A percentile compares a stretch with the other conserved stretches of the same genome.
phyloP scores from a whole-genome alignment of 2,797 vertebrate species.

The Tiaroga cobitis region DNA sequence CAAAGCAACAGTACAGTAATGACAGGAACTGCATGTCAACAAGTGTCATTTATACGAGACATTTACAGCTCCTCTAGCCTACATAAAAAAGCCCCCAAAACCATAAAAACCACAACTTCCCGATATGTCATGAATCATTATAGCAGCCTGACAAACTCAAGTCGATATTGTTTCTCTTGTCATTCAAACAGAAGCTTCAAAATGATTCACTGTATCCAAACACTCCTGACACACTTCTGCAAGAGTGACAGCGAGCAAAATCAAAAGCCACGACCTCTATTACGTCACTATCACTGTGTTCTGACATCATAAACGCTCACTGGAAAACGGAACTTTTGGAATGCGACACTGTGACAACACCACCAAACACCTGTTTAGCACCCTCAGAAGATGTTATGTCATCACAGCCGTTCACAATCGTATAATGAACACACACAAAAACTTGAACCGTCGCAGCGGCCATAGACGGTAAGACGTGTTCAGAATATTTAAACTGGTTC shows the following conservation, averaged over 20 bases:
- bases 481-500: constrained; percentile 55
- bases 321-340: constrained; percentile 7
- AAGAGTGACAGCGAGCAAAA: not conserved
- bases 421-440: constrained; percentile 47
- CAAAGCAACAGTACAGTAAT: not conserved
- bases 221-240: constrained; percentile 17
- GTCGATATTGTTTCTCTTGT: not conserved
- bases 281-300: constrained; percentile 33
- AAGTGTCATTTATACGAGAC: not conserved
- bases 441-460: constrained; percentile 50
- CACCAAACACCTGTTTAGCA: constrained; percentile 38
- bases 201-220: constrained; percentile 1
- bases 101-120: constrained; percentile 24
- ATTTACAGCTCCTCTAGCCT: not conserved
- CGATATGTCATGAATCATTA: constrained; percentile 1
- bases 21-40: not conserved
- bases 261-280: not conserved
- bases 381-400: constrained; percentile 14
- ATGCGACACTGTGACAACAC: not conserved
- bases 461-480: constrained; percentile 48
- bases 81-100: not conserved
- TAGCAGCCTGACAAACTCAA: not conserved
- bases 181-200: not conserved
- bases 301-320: not conserved
- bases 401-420: not conserved